A percentile compares a stretch with the other conserved stretches of the same genome.
Conservation (phyloP, 2,113 vertebrate genomes). For the Xenopus borealis region DNA sequence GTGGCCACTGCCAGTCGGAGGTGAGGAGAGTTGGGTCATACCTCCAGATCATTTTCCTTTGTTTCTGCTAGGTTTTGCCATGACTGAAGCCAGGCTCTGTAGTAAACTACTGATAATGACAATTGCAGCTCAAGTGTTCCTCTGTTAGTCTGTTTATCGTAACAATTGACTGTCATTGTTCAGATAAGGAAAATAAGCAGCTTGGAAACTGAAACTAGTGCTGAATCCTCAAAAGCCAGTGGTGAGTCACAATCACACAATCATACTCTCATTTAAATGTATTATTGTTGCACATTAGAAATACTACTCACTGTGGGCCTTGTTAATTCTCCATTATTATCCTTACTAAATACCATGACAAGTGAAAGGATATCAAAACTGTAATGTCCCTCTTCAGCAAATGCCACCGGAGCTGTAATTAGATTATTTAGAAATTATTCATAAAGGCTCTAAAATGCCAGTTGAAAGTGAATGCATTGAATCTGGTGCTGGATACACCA, state of each 20-base stretch:
- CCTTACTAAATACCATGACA: neutral
- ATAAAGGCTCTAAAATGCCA: neutral
- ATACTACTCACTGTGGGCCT: neutral
- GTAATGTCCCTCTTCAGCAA: neutral
- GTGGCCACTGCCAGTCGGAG: no score
- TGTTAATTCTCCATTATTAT: conserved; percentile 11
- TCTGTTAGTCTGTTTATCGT: neutral
- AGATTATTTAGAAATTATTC: neutral
- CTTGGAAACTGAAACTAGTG: conserved; percentile 1
- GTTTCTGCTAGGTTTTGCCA: no score
- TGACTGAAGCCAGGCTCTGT: no score
- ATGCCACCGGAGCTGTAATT: neutral
- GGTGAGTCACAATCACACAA: conserved; percentile 9
- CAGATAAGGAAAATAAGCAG: neutral
- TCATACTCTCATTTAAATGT: neutral
- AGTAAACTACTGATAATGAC: no score
- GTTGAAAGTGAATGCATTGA: neutral
- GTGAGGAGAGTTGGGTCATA: no score
- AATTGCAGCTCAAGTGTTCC: neutral
- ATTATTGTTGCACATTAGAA: conserved; percentile 4
- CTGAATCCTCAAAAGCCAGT: neutral
- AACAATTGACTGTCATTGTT: neutral
- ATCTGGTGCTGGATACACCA: neutral
- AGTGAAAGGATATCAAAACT: neutral
- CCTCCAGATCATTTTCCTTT: no score